Percentiles rank a stretch among this genome's conserved stretches.
These are phyloP conservation scores for Mus spretus DNA, from an alignment of 2,797 vertebrate species.

Conservation along the genomic window DNA sequence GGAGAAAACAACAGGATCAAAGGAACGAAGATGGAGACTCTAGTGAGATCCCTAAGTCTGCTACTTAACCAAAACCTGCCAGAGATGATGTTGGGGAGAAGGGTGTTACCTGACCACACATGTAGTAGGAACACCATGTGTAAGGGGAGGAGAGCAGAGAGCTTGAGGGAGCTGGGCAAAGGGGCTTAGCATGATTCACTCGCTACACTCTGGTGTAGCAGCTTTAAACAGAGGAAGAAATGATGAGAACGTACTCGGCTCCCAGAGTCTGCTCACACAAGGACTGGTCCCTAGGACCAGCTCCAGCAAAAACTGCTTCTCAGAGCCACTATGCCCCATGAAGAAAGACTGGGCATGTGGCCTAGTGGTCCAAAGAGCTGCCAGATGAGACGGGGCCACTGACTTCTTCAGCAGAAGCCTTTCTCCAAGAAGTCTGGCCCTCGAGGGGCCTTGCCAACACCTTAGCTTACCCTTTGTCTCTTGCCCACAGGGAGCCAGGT, in stretches of 20 bases:
- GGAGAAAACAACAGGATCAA: background rate
- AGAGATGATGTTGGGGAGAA: background rate
- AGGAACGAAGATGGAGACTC: background rate
- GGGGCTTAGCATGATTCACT: background rate
- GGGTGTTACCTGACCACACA: background rate
- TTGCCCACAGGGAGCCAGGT: background rate
- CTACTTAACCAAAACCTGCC: background rate
- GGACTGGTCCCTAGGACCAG: background rate
- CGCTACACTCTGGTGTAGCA: background rate
- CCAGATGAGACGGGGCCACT: background rate
- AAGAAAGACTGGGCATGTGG: background rate
- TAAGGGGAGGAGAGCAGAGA: background rate
- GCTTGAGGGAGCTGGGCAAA: accelerated
- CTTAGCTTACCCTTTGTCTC: background rate
- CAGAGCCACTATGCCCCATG: background rate
- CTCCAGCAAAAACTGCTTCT: background rate
- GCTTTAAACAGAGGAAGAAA: background rate
- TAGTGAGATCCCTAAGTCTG: background rate
- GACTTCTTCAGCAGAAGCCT: background rate
- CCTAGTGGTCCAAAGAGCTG: background rate
- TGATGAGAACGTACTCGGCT: accelerated
- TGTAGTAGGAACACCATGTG: background rate
- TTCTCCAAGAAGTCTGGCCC: background rate
- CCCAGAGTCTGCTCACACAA: background rate
- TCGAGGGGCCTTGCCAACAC: background rate